phyloP scores from a whole-genome alignment of 53 echinoderm and acorn worm genomes.

The Mesocentrotus franciscanus region DNA sequence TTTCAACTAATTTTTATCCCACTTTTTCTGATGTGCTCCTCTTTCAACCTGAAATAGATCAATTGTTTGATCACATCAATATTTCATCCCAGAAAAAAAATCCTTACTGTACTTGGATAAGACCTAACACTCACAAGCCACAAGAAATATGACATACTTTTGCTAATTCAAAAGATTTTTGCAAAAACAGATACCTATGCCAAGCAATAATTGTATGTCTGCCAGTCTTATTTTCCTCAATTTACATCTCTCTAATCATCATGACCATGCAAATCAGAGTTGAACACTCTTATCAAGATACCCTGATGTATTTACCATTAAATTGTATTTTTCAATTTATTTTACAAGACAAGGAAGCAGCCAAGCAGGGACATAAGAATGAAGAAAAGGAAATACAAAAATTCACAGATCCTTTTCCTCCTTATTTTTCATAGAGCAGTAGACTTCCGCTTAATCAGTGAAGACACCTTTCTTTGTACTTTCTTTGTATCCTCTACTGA shows the following conservation, averaged over 20 bases:
- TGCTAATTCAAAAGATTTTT: conserved; percentile 30
- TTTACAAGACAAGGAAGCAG: neutral
- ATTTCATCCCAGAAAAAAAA: neutral
- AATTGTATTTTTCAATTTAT: neutral
- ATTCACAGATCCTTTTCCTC: neutral
- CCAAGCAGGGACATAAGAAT: neutral
- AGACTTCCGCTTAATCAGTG: neutral
- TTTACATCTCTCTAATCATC: neutral
- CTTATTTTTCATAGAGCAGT: no score
- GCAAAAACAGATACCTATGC: conserved; percentile 50
- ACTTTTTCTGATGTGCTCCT: neutral
- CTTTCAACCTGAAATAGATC: neutral
- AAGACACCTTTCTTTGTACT: conserved; percentile 37
- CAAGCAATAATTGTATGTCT: conserved; percentile 60
- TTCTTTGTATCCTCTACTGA: neutral
- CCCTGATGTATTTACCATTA: neutral
- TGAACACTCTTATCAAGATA: conserved; percentile 13
- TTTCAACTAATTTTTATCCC: neutral
- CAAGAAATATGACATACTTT: conserved; percentile 30
- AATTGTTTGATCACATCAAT: neutral
- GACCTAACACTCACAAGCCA: neutral
- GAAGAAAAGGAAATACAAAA: neutral
- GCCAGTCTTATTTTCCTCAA: conserved; percentile 50
- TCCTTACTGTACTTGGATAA: neutral
- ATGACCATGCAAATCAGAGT: conserved; percentile 31